Percentiles rank a stretch among this genome's conserved stretches.
Conservation (phyloP, 2,113 vertebrate species). For the Orthochromis indermauri region DNA sequence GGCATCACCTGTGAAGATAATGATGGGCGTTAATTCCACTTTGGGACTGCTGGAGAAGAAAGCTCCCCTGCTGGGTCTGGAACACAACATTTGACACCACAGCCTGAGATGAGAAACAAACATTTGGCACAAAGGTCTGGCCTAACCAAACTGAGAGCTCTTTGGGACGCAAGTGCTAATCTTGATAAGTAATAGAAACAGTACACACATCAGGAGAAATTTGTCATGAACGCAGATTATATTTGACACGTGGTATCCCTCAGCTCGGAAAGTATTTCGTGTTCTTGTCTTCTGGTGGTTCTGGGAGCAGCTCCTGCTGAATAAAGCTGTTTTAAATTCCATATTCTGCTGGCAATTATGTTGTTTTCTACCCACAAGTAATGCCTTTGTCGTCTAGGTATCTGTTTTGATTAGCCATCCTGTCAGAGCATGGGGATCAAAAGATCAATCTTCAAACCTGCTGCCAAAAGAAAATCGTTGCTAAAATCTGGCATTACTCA, state of each 20-base stretch:
- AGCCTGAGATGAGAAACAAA: constrained; percentile 55
- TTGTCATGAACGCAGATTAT: neutral
- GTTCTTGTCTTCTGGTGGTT: neutral
- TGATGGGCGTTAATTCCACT: constrained; percentile 20
- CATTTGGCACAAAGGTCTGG: constrained; percentile 29
- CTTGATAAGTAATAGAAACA: neutral
- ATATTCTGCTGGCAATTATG: constrained; percentile 36
- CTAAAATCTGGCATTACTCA: constrained; percentile 29
- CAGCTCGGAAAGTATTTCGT: constrained; percentile 33
- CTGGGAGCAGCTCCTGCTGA: neutral
- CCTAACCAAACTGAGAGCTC: constrained; percentile 43
- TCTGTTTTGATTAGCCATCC: constrained; percentile 53
- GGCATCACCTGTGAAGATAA: constrained; percentile 40
- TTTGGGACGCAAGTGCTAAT: neutral
- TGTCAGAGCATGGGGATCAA: constrained; percentile 36
- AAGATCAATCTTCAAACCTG: constrained; percentile 31
- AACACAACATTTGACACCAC: constrained; percentile 57
- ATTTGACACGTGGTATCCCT: constrained; percentile 14
- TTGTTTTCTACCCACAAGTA: constrained; percentile 42
- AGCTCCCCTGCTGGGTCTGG: constrained; percentile 31
- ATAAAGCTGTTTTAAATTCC: constrained; percentile 34
- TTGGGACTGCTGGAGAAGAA: constrained; percentile 7
- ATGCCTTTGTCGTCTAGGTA: constrained; percentile 41
- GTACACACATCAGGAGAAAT: neutral
- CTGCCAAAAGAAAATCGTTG: constrained; percentile 40